phyloP scores from a whole-genome alignment of 2,113 vertebrate species.

The Nothobranchius kuhntae region DNA sequence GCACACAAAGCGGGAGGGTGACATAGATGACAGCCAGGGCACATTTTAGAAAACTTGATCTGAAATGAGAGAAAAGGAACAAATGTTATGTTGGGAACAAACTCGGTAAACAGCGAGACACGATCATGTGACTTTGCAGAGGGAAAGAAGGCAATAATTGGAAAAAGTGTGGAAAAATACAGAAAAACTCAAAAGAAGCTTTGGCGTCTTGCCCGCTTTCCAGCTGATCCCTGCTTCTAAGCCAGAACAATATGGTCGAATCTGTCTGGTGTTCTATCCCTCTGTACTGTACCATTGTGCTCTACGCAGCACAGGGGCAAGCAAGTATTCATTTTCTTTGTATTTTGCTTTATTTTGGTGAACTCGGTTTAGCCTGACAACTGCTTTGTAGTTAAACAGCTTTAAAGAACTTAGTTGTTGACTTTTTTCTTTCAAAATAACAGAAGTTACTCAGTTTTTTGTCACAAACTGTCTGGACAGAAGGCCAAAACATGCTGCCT shows the following conservation, averaged over 20 bases:
- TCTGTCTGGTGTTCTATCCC: slow-evolving; percentile 64
- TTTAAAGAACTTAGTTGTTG: slow-evolving; percentile 52
- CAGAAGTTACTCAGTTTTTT: slow-evolving; percentile 66
- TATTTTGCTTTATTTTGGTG: slow-evolving; percentile 58
- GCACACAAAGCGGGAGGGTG: slow-evolving; percentile 48
- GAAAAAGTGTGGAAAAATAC: slow-evolving; percentile 38
- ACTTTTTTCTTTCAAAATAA: slow-evolving; percentile 41
- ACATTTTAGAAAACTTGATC: slow-evolving; percentile 7
- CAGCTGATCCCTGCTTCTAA: slow-evolving; percentile 75
- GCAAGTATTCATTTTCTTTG: slow-evolving; percentile 63
- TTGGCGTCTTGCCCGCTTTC: slow-evolving; percentile 71
- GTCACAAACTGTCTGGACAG: slow-evolving; percentile 42
- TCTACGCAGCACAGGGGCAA: slow-evolving; percentile 37
- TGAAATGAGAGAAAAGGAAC: slow-evolving; percentile 10
- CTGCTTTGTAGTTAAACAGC: slow-evolving; percentile 60
- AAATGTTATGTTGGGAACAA: neutral
- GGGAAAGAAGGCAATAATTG: slow-evolving; percentile 14
- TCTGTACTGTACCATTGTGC: slow-evolving; percentile 46
- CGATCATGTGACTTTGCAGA: slow-evolving; percentile 3
- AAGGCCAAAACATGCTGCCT: slow-evolving; percentile 61
- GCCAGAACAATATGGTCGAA: slow-evolving; percentile 79
- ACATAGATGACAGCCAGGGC: slow-evolving; percentile 6
- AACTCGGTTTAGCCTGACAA: slow-evolving; percentile 69
- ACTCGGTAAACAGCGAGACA: slow-evolving; percentile 1
- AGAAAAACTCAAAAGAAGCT: slow-evolving; percentile 28